phyloP scores from a whole-genome alignment of 2,888 invertebrate genomes.

The Gortyna flavago region DNA sequence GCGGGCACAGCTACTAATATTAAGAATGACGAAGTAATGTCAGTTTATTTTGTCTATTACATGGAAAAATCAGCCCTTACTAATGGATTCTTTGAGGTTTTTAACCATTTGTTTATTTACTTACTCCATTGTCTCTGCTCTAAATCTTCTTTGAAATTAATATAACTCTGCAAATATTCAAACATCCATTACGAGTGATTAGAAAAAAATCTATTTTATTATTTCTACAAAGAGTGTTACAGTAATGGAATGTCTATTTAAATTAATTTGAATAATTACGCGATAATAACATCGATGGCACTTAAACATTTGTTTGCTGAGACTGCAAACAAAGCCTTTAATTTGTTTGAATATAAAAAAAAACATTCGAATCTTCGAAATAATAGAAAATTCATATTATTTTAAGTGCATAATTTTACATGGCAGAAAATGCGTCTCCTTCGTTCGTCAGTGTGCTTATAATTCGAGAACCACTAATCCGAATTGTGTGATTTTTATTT shows the following conservation, averaged over 20 bases:
- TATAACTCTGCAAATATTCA: background rate
- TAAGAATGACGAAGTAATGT: background rate
- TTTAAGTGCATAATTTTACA: background rate
- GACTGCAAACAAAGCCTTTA: conserved; percentile 14
- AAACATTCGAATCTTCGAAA: background rate
- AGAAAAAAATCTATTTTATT: conserved; percentile 17
- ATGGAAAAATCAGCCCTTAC: background rate
- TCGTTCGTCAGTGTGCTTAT: background rate
- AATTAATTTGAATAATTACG: conserved; percentile 24
- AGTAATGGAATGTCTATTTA: conserved; percentile 23
- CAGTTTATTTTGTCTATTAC: background rate
- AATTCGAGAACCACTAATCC: background rate
- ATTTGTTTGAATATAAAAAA: conserved; percentile 7
- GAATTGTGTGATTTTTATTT: background rate
- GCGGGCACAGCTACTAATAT: background rate
- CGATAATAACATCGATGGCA: background rate
- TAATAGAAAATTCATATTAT: background rate
- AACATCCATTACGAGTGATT: conserved; percentile 22
- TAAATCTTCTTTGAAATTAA: conserved; percentile 10
- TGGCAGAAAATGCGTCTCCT: background rate
- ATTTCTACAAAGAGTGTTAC: conserved; percentile 7
- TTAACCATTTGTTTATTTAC: background rate
- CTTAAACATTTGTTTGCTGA: background rate
- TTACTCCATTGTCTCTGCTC: conserved; percentile 6
- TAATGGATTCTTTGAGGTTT: conserved; percentile 9